phyloP scores from a whole-genome alignment of 2,888 invertebrate species.

The Drosophila prostipennis region DNA sequence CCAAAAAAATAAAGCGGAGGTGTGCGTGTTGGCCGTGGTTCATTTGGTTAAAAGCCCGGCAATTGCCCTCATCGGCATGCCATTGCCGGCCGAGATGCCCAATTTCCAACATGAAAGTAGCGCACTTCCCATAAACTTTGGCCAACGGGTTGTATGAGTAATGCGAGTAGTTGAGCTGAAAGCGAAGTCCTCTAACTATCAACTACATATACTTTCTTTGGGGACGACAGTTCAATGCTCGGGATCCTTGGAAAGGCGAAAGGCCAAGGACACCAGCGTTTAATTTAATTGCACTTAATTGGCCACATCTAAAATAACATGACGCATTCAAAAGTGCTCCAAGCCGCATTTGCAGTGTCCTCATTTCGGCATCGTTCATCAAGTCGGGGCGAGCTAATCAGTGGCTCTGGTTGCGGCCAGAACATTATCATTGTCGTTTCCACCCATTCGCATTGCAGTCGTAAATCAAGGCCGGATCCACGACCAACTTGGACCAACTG shows the following conservation, averaged over 20 bases:
- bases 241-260: background rate
- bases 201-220: background rate
- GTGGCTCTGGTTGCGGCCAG: conserved; percentile 42
- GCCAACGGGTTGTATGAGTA: conserved; percentile 55
- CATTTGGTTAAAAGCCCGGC: conserved; percentile 67
- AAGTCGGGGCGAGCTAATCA: conserved; percentile 24
- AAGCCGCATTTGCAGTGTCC: conserved; percentile 30
- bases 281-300: conserved; percentile 59
- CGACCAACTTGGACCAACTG: conserved; percentile 38
- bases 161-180: conserved; percentile 28
- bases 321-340: conserved; percentile 33
- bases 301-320: conserved; percentile 40
- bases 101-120: conserved; percentile 28
- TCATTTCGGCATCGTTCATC: conserved; percentile 42
- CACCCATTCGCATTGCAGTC: conserved; percentile 31
- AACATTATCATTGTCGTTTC: conserved; percentile 19
- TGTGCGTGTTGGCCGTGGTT: conserved; percentile 49
- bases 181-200: conserved; percentile 14
- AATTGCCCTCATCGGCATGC: conserved; percentile 28
- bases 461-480: conserved; percentile 60
- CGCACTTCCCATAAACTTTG: conserved; percentile 22
- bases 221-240: conserved; percentile 53
- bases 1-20: conserved; percentile 9
- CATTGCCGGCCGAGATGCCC: conserved; percentile 23
- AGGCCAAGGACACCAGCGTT: conserved; percentile 42